Conservation (phyloP, 2,113 vertebrate genomes). For the Menura novaehollandiae region DNA sequence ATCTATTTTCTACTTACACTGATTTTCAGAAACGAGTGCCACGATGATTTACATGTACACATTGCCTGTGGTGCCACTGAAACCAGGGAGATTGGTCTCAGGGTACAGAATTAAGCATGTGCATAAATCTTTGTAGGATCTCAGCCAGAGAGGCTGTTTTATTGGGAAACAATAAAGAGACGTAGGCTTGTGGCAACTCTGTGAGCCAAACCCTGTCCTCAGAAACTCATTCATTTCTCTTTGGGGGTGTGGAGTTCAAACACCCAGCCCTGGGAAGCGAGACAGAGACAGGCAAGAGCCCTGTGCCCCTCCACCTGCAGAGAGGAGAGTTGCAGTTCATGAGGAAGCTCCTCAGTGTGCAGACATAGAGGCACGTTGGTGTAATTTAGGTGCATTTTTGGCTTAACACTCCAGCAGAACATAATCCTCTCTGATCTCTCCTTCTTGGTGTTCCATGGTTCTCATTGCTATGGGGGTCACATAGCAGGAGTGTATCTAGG, state of each 20-base stretch:
- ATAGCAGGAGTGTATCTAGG: not conserved
- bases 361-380: not conserved
- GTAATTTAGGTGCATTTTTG: not conserved
- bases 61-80: not conserved
- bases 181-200: not conserved
- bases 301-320: not conserved
- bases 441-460: not conserved
- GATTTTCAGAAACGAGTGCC: not conserved
- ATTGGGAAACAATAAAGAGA: not conserved
- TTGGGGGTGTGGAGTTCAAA: not conserved
- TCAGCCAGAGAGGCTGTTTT: not conserved
- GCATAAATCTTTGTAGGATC: not conserved
- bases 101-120: not conserved
- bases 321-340: not conserved
- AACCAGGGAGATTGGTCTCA: not conserved
- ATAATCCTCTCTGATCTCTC: not conserved
- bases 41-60: not conserved
- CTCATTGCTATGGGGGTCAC: slow-evolving; percentile 8
- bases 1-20: not conserved
- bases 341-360: not conserved
- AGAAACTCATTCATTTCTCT: not conserved
- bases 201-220: not conserved
- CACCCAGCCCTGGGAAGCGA: not conserved
- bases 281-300: not conserved
- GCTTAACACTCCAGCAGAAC: not conserved